A percentile compares a stretch with the other conserved stretches of the same genome.
These are phyloP conservation scores for Sarotherodon lohbergeri DNA, from an alignment of 2,113 vertebrate genomes.

Conservation along the genomic window DNA sequence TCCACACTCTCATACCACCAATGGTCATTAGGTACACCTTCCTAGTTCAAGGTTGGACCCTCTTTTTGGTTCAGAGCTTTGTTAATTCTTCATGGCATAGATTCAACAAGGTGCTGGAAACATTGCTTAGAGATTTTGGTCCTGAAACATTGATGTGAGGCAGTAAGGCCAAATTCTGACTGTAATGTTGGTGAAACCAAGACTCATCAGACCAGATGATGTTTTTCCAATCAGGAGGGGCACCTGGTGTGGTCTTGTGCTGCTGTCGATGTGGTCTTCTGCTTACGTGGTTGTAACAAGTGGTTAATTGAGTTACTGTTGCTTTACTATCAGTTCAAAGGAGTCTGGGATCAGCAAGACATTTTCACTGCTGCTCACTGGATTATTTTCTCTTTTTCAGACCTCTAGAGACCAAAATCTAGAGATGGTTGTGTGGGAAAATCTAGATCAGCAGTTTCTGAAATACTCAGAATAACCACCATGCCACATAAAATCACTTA, in stretches of 20 bases:
- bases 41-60: neutral
- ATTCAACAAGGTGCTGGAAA: neutral
- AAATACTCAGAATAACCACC: neutral
- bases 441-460: neutral
- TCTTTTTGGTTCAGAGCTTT: neutral
- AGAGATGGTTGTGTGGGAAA: neutral
- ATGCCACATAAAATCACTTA: neutral
- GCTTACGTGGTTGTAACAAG: neutral
- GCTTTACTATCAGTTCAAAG: neutral
- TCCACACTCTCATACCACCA: neutral
- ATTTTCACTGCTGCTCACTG: neutral
- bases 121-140: neutral
- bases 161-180: neutral
- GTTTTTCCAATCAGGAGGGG: neutral
- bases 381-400: neutral
- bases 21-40: neutral
- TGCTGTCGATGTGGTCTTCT: neutral
- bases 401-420: neutral
- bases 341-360: neutral
- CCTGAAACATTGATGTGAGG: neutral
- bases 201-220: neutral
- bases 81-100: neutral
- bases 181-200: neutral
- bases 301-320: neutral
- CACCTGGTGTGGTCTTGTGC: neutral